A percentile compares a stretch with the other conserved stretches of the same genome.
phyloP scores from a whole-genome alignment of 2,113 vertebrate genomes.

The Dolichallabes microphthalmus region DNA sequence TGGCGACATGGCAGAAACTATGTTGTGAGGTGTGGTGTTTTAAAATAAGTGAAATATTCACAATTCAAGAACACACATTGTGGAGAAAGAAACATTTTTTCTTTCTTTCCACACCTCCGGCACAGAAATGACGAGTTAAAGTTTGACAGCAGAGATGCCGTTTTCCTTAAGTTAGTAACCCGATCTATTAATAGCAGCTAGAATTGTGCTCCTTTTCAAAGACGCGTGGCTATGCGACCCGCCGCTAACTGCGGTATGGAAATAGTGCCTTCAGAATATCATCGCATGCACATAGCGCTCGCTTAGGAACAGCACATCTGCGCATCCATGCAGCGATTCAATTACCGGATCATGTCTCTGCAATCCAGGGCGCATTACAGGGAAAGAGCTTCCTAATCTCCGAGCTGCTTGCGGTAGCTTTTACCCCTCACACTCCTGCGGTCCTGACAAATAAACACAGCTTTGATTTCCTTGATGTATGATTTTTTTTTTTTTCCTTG shows the following conservation, averaged over 20 bases:
- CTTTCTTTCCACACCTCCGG: background rate
- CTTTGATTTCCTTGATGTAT: background rate
- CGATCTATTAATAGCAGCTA: background rate
- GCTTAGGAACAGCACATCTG: background rate
- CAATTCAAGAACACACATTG: no score
- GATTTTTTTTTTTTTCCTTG: background rate
- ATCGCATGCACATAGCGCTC: background rate
- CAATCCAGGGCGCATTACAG: background rate
- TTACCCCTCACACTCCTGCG: background rate
- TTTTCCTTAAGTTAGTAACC: conserved; percentile 9
- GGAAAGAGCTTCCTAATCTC: background rate
- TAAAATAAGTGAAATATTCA: no score
- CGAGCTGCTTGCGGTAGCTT: background rate
- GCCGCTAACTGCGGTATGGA: background rate
- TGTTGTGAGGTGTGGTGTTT: background rate
- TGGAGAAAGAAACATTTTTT: background rate
- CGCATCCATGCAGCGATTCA: background rate
- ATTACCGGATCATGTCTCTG: background rate
- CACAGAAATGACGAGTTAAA: background rate
- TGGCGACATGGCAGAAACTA: background rate
- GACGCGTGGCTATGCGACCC: background rate
- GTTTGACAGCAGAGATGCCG: background rate
- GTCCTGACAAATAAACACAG: background rate
- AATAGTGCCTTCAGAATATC: background rate
- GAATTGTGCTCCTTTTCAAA: background rate